A percentile compares a stretch with the other conserved stretches of the same genome.
Conservation (phyloP, 2,113 vertebrate species). For the Puffinus mauretanicus region DNA sequence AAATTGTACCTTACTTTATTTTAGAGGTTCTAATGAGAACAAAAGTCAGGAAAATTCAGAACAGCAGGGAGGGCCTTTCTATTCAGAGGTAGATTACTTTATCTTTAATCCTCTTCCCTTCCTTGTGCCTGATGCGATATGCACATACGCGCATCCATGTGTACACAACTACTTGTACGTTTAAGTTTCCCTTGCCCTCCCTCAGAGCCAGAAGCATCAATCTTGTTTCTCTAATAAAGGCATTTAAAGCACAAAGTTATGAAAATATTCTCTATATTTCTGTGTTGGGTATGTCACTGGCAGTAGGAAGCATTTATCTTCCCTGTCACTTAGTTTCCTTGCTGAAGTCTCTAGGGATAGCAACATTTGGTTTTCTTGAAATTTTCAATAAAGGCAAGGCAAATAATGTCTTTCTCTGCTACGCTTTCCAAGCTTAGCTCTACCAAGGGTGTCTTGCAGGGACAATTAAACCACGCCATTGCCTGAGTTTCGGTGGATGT, state of each 20-base stretch:
- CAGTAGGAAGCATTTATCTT: slow-evolving; percentile 80
- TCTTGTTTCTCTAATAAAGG: slow-evolving; percentile 73
- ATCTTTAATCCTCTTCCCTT: slow-evolving; percentile 39
- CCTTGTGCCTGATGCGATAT: background rate
- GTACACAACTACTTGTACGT: slow-evolving; percentile 1
- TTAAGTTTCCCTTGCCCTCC: slow-evolving; percentile 44
- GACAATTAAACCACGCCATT: slow-evolving; percentile 46
- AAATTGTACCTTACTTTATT: background rate
- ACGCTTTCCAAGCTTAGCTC: slow-evolving; percentile 25
- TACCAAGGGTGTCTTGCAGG: slow-evolving; percentile 51
- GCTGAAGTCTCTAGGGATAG: slow-evolving; percentile 38
- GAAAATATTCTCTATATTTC: slow-evolving; percentile 72
- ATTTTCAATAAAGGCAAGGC: slow-evolving; percentile 74
- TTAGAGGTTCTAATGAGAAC: background rate
- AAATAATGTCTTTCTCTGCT: slow-evolving; percentile 64
- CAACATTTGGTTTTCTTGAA: slow-evolving; percentile 70
- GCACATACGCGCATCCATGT: background rate
- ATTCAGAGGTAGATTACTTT: slow-evolving; percentile 28
- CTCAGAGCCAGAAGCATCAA: slow-evolving; percentile 69
- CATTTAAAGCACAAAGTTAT: slow-evolving; percentile 75
- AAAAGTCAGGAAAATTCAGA: slow-evolving; percentile 43
- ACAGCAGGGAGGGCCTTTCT: background rate
- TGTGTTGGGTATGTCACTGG: slow-evolving; percentile 68
- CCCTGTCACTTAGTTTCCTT: slow-evolving; percentile 62
- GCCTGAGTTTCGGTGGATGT: slow-evolving; percentile 27